Conservation (phyloP, 2,797 vertebrate genomes). For the Varecia variegata region DNA sequence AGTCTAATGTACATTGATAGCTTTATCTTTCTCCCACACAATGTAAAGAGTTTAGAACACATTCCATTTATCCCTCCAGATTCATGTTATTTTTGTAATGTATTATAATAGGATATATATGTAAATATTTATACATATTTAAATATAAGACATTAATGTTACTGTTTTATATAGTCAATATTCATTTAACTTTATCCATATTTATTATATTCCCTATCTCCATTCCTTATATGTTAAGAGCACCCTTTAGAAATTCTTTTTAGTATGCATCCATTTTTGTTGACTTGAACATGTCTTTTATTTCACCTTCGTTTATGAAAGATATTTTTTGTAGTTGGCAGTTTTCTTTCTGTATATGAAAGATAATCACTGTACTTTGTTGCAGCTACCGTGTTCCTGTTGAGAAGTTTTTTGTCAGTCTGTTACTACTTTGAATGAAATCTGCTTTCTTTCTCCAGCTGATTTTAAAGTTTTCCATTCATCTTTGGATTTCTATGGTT, state of each 20-base stretch:
- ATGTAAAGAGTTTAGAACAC: not conserved
- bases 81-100: not conserved
- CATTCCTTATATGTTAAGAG: not conserved
- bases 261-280: not conserved
- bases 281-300: conserved; percentile 15
- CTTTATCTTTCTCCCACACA: not conserved
- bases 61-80: not conserved
- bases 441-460: not conserved
- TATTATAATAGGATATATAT: not conserved
- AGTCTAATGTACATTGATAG: not conserved
- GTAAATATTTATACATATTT: not conserved
- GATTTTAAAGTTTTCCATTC: not conserved
- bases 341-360: not conserved
- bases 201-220: not conserved
- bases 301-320: not conserved
- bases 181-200: not conserved
- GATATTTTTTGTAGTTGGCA: not conserved
- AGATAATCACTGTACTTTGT: not conserved
- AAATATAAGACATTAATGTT: not conserved
- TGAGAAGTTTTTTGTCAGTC: not conserved
- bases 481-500: not conserved
- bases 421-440: not conserved
- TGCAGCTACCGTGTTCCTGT: not conserved
- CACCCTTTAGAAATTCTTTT: not conserved
- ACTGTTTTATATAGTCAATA: not conserved